phyloP scores from a whole-genome alignment of 2,113 vertebrate species.

The Calypte anna region DNA sequence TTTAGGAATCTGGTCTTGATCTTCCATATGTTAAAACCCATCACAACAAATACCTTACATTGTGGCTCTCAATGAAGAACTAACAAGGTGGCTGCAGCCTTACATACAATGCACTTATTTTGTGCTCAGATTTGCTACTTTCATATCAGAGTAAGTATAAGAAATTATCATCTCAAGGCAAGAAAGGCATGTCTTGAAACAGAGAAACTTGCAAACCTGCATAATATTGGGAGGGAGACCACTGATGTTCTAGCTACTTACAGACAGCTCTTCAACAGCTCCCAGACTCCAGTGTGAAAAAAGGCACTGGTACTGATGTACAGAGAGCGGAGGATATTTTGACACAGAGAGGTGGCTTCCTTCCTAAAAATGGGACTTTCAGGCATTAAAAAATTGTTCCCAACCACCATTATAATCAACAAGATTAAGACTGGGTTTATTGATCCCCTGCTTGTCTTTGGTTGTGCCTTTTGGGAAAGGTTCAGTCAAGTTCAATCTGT shows the following conservation, averaged over 20 bases:
- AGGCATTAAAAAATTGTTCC: neutral
- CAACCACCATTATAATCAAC: neutral
- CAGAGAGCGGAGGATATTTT: neutral
- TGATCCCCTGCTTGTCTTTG: neutral
- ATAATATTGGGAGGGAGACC: neutral
- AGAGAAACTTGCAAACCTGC: neutral
- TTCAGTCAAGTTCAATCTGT: neutral
- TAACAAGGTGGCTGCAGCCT: neutral
- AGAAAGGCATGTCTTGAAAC: neutral
- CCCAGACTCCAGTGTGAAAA: neutral
- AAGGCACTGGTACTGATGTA: rapidly evolving
- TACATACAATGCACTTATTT: neutral
- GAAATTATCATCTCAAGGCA: neutral
- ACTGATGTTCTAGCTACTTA: neutral
- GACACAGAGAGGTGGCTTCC: neutral
- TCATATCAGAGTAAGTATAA: neutral
- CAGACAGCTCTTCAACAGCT: neutral
- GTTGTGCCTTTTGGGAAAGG: neutral
- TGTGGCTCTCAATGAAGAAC: neutral
- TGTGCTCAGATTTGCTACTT: neutral
- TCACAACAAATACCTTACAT: constrained; percentile 52
- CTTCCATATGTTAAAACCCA: constrained; percentile 71
- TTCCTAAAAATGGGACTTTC: neutral
- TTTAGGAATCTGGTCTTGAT: constrained; percentile 73
- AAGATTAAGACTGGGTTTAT: neutral